Conservation (phyloP, 2,113 vertebrate genomes). For the Cervus canadensis region DNA sequence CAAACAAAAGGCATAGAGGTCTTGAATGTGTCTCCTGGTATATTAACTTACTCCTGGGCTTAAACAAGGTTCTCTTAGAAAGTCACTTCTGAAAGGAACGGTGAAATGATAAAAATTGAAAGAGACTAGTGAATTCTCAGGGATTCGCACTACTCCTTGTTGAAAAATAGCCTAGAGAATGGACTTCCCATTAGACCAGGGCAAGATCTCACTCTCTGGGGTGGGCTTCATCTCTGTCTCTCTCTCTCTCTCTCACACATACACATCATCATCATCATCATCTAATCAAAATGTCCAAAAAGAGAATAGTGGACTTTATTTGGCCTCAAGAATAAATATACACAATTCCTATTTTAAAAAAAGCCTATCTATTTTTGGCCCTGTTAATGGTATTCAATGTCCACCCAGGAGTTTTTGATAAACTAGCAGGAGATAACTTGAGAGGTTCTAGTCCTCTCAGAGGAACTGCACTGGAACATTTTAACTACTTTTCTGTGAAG, state of each 20-base stretch:
- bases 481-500: background rate
- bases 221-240: background rate
- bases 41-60: background rate
- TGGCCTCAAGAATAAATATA: background rate
- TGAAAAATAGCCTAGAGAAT: background rate
- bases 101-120: constrained; percentile 4
- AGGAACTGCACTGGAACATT: background rate
- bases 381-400: background rate
- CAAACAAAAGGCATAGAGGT: background rate
- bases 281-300: background rate
- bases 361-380: background rate
- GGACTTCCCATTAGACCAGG: background rate
- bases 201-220: background rate
- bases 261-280: background rate
- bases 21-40: constrained; percentile 12
- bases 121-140: background rate
- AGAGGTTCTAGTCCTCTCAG: background rate
- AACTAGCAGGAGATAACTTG: background rate
- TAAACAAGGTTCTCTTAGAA: background rate
- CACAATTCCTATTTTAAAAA: background rate
- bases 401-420: background rate
- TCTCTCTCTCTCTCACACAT: background rate
- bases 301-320: background rate
- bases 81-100: background rate
- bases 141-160: background rate